Base-by-base conservation (phyloP, 2,797 vertebrate species). In the Pangasius macronema region DNA sequence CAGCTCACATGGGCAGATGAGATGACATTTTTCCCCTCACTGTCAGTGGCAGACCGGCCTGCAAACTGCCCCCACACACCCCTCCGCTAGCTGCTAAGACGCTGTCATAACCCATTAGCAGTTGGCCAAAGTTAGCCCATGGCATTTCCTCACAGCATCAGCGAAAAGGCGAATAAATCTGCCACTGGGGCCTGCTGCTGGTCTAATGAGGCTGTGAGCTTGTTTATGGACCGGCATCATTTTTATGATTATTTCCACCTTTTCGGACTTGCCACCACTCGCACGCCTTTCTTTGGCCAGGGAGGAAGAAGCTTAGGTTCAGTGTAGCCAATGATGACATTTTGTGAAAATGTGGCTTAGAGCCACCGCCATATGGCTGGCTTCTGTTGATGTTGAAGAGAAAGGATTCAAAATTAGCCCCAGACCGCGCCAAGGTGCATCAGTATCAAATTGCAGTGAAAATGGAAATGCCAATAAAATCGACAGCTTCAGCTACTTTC, bases 51-150 rank as follows among this genome's bases (percentile, higher is more conserved):
- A 94, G 97, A 92, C 92, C 90, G 92, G 93, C 92, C 91, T 90
- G 92, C 92, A 91, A 91, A 42, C 85, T 86, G 83, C 85, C 89
- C 88, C 90, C 81, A 87, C 88, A 90, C 91, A 91, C 90, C 83
- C 91, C 82, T 91, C 89, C 90, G 95, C 96, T 97, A 98, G 97
- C 97, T 97, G 97, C 97, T 97, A 97, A 97, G 97, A 97, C 96
- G 96, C 97, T 98, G 97, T 99, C 98, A 98, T 96, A 97, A 97
- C 94, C 94, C 97, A 98, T 98, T 97, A 98, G 97, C 95, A 93
- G 94, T 97, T 96, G 97, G 96, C 96, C 96, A 95, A 96, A 97
- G 97, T 96, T 95, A 95, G 97, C 98, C 97, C 92, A 91, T 98
- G 97, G 98, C 98, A 96, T 96, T 97, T 97, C 96, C 97, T 96